Percentiles rank a stretch among this genome's conserved stretches.
Conservation (phyloP, 1,140 invertebrate species). For the Microplitis mediator region DNA sequence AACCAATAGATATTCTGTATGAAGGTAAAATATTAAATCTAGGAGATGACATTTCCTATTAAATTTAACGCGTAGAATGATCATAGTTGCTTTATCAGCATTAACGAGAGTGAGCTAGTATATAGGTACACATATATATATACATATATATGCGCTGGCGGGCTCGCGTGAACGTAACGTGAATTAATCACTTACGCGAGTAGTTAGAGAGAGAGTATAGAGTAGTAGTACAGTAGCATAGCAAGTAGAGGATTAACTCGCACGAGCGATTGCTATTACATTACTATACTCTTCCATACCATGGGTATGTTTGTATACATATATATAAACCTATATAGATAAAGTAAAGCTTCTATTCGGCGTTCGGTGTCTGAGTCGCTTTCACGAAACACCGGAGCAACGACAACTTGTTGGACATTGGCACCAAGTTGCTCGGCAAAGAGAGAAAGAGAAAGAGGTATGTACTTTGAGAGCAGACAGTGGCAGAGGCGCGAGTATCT, state of each 20-base stretch:
- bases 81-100: slow-evolving; percentile 6
- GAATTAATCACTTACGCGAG: slow-evolving; percentile 21
- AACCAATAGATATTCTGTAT: background rate
- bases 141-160: background rate
- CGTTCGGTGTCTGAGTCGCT: slow-evolving; percentile 3
- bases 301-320: background rate
- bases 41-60: background rate
- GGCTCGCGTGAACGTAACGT: background rate
- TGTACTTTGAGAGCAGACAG: background rate
- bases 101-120: background rate
- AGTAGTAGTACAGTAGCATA: background rate
- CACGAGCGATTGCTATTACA: slow-evolving; percentile 5
- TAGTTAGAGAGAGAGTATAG: background rate
- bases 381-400: slow-evolving; percentile 24
- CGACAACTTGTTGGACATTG: slow-evolving; percentile 42
- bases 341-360: background rate
- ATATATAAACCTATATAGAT: background rate
- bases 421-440: slow-evolving; percentile 23
- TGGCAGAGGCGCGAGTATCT: no score
- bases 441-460: slow-evolving; percentile 9
- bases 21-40: background rate
- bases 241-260: slow-evolving; percentile 11
- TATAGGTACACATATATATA: background rate
- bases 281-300: background rate
- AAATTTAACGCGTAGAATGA: background rate